Evolutionary conservation across 2,113 vertebrate genomes (phyloP), one percentile per base, ranked within the genome.

Genomic region (Lepus americanus): DNA sequence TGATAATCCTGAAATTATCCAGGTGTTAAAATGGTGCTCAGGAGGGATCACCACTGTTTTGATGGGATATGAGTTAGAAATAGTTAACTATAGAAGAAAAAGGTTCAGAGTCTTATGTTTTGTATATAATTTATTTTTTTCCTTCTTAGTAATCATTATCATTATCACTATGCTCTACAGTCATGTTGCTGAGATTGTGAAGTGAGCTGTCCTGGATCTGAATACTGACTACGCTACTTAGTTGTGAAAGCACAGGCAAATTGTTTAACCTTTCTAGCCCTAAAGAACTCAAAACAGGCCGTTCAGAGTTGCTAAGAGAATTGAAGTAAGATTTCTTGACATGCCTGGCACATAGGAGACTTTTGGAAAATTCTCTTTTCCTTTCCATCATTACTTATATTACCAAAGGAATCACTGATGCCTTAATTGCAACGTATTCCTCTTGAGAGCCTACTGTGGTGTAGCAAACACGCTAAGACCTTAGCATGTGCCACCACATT

Each of bases 71-170:
- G 5, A 6, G 78, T n/a, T 70, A 74, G 64, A 88, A 96, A 84
- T 13, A 16, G 70, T 22, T 81, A 79, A 51, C 23, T 51, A 17
- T 31, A 22, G 23, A 83, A 74, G 13, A 12, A 73, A 78, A 89
- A 36, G 3, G 5, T 14, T 74, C 59, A 84, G 3, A 67, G 36
- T 78, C 22, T 74, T 89, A 39, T 59, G 64, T 69, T 76, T 85
- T 93, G 78, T 69, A 93, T 59, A 16, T 44, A 49, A 92, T 70
- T 76, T 44, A 51, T 64, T 93, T 87, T 90, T 49, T 17, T 82
- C 91, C 13, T 0, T 33, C 66, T 74, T 79, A 51, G 66, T 90
- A 29, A 76, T 36, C 69, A 78, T 64, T 23, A 61, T 51, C 8
- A 39, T 55, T 55, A 55, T 84, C 31, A 51, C 23, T 51, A 27